Base-by-base conservation (phyloP, 2,113 vertebrate species). In the Crotalus viridis region DNA sequence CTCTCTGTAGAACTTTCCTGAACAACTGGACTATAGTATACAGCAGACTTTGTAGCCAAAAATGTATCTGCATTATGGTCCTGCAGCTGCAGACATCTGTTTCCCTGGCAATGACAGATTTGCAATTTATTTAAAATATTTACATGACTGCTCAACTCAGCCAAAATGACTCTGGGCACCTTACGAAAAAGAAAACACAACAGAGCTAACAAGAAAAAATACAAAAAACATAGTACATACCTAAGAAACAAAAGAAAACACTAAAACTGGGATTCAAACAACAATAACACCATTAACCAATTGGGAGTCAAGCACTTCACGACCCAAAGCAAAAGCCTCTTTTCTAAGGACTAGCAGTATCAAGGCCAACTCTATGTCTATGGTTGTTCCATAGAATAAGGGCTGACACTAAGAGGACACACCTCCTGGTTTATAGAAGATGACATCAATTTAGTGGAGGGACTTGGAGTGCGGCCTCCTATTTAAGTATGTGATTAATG, bases 51-150 rank as follows among this genome's bases (percentile, higher is more conserved):
- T 57, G 24, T 48, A 85, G 92, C 88, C 88, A 85, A 55, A 85
- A 89, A 85, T 22, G 5, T 89, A 46, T 56, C 12, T 85, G 3
- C 69, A 85, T 85, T 89, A 57, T 57, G 12, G 28, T 46, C 43
- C 19, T 85, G 88, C 54, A 33, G 43, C 69, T 33, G 19, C 69
- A 74, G 69, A 88, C 88, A 89, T 93, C 92, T 93, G 88, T 51
- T 93, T 39, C 48, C 19, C 12, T 61, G 88, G 43, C 54, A 39
- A 85, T 28, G 61, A 12, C 92, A 85, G 48, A 39, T 15, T 52
- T 74, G 59, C 91, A 74, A 74, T 74, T 33, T 74, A 74, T 74
- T 33, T 74, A 39, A 39, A 74, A 17, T n/a, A 39, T 74, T 74
- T 74, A 74, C n/a, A 33, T 74, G 69, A 74, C n/a, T 3, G 15